Evolutionary conservation across 2,888 invertebrate genomes (phyloP), one percentile per base, ranked within the genome.

Genomic region (Zaprionus bogoriensis): DNA sequence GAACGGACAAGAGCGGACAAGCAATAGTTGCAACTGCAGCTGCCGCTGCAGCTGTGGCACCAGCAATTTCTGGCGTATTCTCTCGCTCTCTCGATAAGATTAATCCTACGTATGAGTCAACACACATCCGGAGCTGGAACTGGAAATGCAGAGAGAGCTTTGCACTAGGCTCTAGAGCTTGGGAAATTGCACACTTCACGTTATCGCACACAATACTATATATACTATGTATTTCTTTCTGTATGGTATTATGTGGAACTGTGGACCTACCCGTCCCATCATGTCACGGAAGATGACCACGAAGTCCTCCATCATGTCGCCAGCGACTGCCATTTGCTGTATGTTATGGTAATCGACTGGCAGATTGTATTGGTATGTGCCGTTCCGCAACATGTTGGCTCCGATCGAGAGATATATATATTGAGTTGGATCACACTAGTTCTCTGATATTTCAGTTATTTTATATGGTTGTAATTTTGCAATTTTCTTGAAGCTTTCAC

Each of bases 281-380:
- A 94, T 92, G 83, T 94, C 93, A 75, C 94, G 94, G 89, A 94
- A 94, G 87, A 94, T 92, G 82, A 93, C 91, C 86, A 94, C 92
- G 91, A 95, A 94, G 91, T 95, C 95, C 89, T 94, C 94, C 90
- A 95, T 92, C 82, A 95, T 93, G 91, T 95, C 94, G 77, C 95
- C 95, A 77, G 94, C 89, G 92, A 88, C 92, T 90, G 83, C 92
- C 91, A 78, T 92, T 92, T 93, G 89, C 76, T 94, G 88, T 20
- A 93, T 89, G 93, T 94, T 89, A 62, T 89, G 89, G 67, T 89
- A 89, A 88, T 95, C 95, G 88, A 94, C 90, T 88, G 93, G 93
- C 93, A 95, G 94, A 89, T 91, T 93, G 53, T 89, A 85, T 51
- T 85, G 72, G 52, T 85, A 77, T 19, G 81, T 76, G 74, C 87